A percentile compares a stretch with the other conserved stretches of the same genome.
These are phyloP conservation scores for Cynodonichthys magdalenae DNA, from an alignment of 2,797 vertebrate genomes.

Conservation along the genomic window DNA sequence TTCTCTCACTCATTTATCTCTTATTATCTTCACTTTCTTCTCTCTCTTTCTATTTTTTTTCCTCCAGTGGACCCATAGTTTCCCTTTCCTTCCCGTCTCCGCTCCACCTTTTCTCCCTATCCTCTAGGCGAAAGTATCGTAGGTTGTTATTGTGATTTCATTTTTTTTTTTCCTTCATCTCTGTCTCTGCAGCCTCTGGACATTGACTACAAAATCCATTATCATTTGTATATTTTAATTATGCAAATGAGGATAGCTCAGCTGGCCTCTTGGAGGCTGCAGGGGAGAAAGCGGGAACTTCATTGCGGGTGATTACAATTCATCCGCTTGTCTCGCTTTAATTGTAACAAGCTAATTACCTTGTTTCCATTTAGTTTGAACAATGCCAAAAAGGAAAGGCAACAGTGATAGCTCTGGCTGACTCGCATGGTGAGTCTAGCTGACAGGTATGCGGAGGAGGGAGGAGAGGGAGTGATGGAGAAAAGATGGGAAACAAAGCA, in stretches of 20 bases:
- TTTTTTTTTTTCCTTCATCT: constrained; percentile 78
- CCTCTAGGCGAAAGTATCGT: constrained; percentile 81
- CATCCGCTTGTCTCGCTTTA: constrained; percentile 99
- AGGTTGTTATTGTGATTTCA: constrained; percentile 99
- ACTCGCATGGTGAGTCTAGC: constrained; percentile 50
- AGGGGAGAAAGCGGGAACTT: constrained; percentile 98
- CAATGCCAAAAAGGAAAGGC: constrained; percentile 92
- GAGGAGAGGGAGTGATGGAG: constrained; percentile 8
- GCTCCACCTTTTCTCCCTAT: constrained; percentile 29
- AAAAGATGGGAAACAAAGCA: constrained; percentile 4
- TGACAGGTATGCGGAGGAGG: constrained; percentile 46
- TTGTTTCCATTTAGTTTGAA: constrained; percentile 99
- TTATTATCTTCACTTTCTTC: constrained; percentile 55
- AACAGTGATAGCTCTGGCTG: constrained; percentile 83
- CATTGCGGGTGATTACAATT: constrained; percentile 99
- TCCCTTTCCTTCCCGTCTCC: constrained; percentile 47
- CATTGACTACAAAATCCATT: constrained; percentile 99
- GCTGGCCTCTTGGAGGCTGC: constrained; percentile 97
- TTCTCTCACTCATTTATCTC: constrained; percentile 60
- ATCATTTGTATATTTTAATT: constrained; percentile 99
- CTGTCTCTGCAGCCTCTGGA: constrained; percentile 99
- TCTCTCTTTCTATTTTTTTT: constrained; percentile 26
- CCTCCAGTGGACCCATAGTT: constrained; percentile 22
- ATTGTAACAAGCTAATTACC: constrained; percentile 99
- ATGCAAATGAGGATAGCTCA: constrained; percentile 99